Percentiles rank a stretch among this genome's conserved stretches.
phyloP scores from a whole-genome alignment of 1,140 invertebrate genomes.

The Achroia grisella region DNA sequence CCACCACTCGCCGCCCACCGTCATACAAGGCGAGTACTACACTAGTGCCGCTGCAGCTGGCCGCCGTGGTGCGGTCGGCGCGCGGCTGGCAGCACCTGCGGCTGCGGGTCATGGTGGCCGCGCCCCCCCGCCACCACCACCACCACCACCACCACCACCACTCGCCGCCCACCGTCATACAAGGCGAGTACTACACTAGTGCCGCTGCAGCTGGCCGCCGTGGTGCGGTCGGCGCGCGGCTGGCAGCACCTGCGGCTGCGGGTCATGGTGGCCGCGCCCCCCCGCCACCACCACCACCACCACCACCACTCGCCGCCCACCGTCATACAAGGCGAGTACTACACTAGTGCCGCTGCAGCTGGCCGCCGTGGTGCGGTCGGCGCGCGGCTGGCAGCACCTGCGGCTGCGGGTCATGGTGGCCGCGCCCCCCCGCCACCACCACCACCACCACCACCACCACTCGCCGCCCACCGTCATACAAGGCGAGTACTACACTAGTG shows the following conservation, averaged over 20 bases:
- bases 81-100: constrained; percentile 72
- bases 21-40: background rate
- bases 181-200: background rate
- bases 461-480: no score
- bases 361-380: constrained; percentile 96
- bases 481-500: no score
- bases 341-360: background rate
- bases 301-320: no score
- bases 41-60: background rate
- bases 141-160: no score
- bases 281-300: no score
- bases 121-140: background rate
- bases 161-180: background rate
- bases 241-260: no score
- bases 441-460: no score
- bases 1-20: background rate
- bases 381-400: constrained; percentile 87
- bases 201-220: no score
- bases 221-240: background rate
- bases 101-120: constrained; percentile 78
- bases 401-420: constrained; percentile 80
- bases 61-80: background rate
- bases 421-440: background rate
- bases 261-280: no score
- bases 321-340: constrained; percentile 3